These are phyloP conservation scores for Poecilus cupreus DNA, from an alignment of 2,888 invertebrate species.

Conservation along the genomic window DNA sequence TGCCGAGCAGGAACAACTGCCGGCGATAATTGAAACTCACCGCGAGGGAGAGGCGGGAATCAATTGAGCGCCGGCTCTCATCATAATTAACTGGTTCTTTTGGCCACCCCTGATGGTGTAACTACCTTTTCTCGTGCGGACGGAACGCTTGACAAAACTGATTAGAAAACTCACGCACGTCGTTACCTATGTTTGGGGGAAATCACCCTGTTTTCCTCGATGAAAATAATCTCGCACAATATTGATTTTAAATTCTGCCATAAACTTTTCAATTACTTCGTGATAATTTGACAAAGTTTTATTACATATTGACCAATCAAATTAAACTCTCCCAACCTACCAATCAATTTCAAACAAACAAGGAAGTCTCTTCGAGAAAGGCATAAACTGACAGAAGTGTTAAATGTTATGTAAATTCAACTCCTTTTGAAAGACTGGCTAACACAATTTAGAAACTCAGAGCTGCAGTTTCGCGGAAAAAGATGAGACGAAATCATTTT, in stretches of 20 bases:
- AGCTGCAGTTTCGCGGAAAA: no score
- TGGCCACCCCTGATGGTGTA: slow-evolving; percentile 8
- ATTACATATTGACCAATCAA: neutral
- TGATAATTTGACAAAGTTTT: neutral
- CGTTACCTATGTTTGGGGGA: neutral
- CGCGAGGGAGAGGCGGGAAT: neutral
- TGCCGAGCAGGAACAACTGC: no score
- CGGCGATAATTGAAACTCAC: slow-evolving; percentile 10
- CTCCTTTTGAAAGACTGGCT: neutral
- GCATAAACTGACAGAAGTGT: neutral
- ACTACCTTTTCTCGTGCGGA: slow-evolving; percentile 32
- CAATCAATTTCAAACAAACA: slow-evolving; percentile 12
- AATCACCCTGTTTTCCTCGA: slow-evolving; percentile 7
- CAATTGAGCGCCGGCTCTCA: slow-evolving; percentile 27
- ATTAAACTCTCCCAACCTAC: neutral
- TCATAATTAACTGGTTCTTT: slow-evolving; percentile 38
- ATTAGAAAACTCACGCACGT: slow-evolving; percentile 42
- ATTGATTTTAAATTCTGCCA: slow-evolving; percentile 13
- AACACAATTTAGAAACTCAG: slow-evolving; percentile 1
- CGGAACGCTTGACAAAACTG: slow-evolving; percentile 20
- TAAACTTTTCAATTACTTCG: neutral
- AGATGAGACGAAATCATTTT: no score
- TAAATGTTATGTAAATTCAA: neutral
- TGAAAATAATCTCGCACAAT: neutral
- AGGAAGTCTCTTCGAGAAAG: neutral